phyloP scores from a whole-genome alignment of 1,140 invertebrate genomes.

The Leptestheria dahalacensis region DNA sequence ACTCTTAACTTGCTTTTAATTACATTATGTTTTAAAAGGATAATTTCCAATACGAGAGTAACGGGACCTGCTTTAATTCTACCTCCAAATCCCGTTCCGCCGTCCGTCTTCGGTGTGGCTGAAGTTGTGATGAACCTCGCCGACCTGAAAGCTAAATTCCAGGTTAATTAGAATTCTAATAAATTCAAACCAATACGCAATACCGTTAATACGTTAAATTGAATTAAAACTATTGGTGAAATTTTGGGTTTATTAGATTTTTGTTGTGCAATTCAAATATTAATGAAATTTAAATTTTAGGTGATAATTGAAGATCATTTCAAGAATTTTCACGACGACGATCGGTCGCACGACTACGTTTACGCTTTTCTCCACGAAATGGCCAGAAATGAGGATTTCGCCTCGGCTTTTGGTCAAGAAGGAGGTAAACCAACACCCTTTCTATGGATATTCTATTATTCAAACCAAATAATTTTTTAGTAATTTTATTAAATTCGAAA shows the following conservation, averaged over 20 bases:
- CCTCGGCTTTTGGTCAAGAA: background rate
- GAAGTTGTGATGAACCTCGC: background rate
- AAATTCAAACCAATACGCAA: too few species aligned
- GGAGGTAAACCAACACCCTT: too few species aligned
- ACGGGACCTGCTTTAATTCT: background rate
- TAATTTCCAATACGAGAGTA: background rate
- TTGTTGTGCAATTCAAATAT: background rate
- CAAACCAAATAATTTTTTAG: too few species aligned
- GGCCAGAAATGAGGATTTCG: background rate
- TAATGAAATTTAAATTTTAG: background rate
- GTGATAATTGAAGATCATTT: background rate
- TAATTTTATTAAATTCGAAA: background rate
- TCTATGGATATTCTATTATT: too few species aligned
- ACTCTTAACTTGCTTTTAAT: background rate
- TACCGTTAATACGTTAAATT: too few species aligned
- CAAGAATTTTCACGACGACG: background rate
- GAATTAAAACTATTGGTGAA: too few species aligned
- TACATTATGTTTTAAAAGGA: background rate
- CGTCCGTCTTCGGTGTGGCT: background rate
- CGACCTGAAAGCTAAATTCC: background rate
- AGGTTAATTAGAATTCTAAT: too few species aligned
- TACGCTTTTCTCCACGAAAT: constrained; percentile 1
- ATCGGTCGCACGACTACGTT: background rate
- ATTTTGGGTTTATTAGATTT: background rate
- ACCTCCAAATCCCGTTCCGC: background rate